Evolutionary conservation across 2,797 vertebrate genomes (phyloP).

Genomic region (Mycteria americana): DNA sequence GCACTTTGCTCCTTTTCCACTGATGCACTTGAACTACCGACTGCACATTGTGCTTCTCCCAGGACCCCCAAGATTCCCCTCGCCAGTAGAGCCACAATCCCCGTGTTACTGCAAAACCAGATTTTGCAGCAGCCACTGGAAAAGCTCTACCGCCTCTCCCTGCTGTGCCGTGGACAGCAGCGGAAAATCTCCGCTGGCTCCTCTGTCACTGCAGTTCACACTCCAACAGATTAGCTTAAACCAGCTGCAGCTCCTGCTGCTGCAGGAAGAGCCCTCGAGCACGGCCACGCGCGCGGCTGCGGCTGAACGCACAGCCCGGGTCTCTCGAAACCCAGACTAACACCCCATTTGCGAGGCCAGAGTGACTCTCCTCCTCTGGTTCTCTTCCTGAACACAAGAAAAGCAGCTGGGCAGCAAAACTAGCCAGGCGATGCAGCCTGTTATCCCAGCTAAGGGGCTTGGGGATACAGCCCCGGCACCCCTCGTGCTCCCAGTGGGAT

Average conservation of each 20-base stretch:
- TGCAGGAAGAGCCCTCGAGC: neutral
- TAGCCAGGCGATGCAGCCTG: accelerated
- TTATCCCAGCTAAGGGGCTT: neutral
- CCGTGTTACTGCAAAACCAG: neutral
- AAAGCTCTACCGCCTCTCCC: neutral
- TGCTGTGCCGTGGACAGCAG: neutral
- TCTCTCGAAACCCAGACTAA: neutral
- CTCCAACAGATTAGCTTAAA: neutral
- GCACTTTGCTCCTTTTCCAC: neutral
- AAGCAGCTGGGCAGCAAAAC: neutral
- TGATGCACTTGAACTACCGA: accelerated
- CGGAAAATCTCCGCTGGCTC: neutral
- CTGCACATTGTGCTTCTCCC: neutral
- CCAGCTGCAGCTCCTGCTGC: conserved; percentile 37
- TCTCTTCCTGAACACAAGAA: neutral
- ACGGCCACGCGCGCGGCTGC: neutral
- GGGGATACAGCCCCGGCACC: neutral
- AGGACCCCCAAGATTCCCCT: neutral
- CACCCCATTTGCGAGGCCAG: neutral
- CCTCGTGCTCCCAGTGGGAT: neutral
- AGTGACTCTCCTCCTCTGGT: neutral
- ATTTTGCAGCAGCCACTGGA: neutral
- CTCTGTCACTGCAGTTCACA: conserved; percentile 17
- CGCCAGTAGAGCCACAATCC: neutral
- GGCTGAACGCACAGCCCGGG: neutral